Base-by-base conservation (phyloP, 2,113 vertebrate species). In the Arvicanthis niloticus region DNA sequence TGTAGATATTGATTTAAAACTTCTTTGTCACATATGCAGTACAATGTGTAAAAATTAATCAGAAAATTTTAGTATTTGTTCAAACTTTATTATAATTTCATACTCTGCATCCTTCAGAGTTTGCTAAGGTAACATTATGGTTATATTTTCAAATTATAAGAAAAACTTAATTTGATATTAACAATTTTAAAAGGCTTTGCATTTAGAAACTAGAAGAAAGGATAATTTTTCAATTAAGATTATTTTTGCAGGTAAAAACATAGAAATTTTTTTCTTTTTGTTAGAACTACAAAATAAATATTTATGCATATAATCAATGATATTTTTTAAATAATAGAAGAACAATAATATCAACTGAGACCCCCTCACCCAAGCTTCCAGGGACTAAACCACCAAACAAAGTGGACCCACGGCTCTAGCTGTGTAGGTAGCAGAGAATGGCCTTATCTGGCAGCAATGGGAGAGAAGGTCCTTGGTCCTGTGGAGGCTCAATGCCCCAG, bases 91-190 rank as follows among this genome's bases (percentile, higher is more conserved):
- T 65, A 17, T 9, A 53, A 78, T 89, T 89, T 89, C 7, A 40
- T 68, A 1, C 1, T 31, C 1, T 51, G 2, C 0, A 67, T 85
- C 2, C 22, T 89, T 67, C 56, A 48, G 3, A 53, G 1, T 12
- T 24, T 76, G 73, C 0, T 40, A 81, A 34, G 75, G 67, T 31
- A 10, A 29, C n/a, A 62, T 17, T 93, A 0, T 42, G 22, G 29
- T 40, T 42, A 82, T 65, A 89, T 24, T 90, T 73, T 40, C 17
- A 68, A 85, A 65, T 85, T 67, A 53, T 22, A 3, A 70, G 17
- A 1, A 94, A 2, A 81, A 40, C 1, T 40, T 9, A 92, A 90
- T 0, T 51, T 45, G 5, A 67, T 48, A 53, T 68, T 13, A 84
- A 19, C 7, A 89, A 13, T 58, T 58, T 37, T 70, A 75, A 34